Percentiles rank a stretch among this genome's conserved stretches.
Evolutionary conservation across 2,888 invertebrate genomes (phyloP).

Genomic region (Gerosis bhagava): DNA sequence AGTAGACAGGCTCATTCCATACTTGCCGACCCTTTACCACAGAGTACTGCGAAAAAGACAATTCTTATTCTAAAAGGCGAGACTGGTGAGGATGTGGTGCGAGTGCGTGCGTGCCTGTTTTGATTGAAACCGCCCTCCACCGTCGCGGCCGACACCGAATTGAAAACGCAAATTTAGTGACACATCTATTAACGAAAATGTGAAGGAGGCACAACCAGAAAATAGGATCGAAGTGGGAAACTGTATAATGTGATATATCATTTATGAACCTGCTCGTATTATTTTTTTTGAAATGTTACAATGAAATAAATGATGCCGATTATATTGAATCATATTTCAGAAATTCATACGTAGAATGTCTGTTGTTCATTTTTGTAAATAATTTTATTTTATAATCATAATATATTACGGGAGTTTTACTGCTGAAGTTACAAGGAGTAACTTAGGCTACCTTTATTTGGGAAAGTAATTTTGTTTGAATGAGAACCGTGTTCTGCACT

Average conservation of each 20-base stretch:
- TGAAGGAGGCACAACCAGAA: slow-evolving; percentile 59
- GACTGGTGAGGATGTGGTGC: slow-evolving; percentile 73
- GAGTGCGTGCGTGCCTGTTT: slow-evolving; percentile 79
- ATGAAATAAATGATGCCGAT: slow-evolving; percentile 6
- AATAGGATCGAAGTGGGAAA: slow-evolving; percentile 51
- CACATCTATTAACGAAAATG: slow-evolving; percentile 76
- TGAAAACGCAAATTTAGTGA: slow-evolving; percentile 79
- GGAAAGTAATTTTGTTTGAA: too few relatives aligned
- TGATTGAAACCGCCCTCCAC: slow-evolving; percentile 70
- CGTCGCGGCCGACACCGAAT: slow-evolving; percentile 60
- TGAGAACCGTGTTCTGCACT: too few relatives aligned
- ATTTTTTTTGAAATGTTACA: slow-evolving; percentile 24
- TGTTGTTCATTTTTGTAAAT: too few relatives aligned
- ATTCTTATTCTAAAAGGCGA: slow-evolving; percentile 81
- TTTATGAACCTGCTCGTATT: slow-evolving; percentile 20
- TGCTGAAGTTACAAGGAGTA: too few relatives aligned
- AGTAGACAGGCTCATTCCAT: slow-evolving; percentile 53
- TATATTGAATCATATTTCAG: too few relatives aligned
- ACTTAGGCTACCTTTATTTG: too few relatives aligned
- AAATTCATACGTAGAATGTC: too few relatives aligned
- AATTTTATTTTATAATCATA: too few relatives aligned
- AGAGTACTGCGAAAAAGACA: slow-evolving; percentile 77
- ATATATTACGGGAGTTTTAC: too few relatives aligned
- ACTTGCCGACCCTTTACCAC: slow-evolving; percentile 49
- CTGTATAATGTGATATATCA: slow-evolving; percentile 45